Percentiles rank a stretch among this genome's conserved stretches.
phyloP scores from a whole-genome alignment of 1,140 invertebrate species.

The Cotesia typhae region DNA sequence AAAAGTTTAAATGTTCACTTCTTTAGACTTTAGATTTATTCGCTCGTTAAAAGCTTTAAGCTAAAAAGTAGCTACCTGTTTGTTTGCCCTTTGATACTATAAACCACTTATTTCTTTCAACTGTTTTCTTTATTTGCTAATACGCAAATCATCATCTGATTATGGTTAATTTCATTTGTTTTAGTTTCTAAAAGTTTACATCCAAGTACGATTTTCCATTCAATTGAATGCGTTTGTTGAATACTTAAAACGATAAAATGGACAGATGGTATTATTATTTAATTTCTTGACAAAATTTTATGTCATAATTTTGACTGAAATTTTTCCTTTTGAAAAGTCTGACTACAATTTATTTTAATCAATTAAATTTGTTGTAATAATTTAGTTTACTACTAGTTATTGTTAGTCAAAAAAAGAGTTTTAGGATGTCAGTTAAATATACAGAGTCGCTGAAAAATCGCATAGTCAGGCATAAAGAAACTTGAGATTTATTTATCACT shows the following conservation, averaged over 20 bases:
- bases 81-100: slow-evolving; percentile 53
- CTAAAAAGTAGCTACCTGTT: slow-evolving; percentile 51
- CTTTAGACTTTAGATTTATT: slow-evolving; percentile 44
- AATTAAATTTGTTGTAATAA: too few species aligned
- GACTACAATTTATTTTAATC: too few species aligned
- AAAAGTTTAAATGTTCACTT: slow-evolving; percentile 47
- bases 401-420: background rate
- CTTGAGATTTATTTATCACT: slow-evolving; percentile 54
- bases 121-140: slow-evolving; percentile 5
- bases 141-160: slow-evolving; percentile 1
- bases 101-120: slow-evolving; percentile 48
- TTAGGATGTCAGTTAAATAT: slow-evolving; percentile 6
- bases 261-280: too few species aligned
- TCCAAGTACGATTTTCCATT: background rate
- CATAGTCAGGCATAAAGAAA: slow-evolving; percentile 19
- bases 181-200: background rate
- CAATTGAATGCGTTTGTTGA: too few species aligned
- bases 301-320: too few species aligned
- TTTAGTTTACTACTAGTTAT: background rate
- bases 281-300: too few species aligned
- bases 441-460: slow-evolving; percentile 5
- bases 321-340: too few species aligned
- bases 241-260: background rate
- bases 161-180: too few species aligned
- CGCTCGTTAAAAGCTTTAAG: slow-evolving; percentile 48